These are phyloP conservation scores for Vicugna pacos DNA, from an alignment of 2,113 vertebrate genomes.

Conservation along the genomic window DNA sequence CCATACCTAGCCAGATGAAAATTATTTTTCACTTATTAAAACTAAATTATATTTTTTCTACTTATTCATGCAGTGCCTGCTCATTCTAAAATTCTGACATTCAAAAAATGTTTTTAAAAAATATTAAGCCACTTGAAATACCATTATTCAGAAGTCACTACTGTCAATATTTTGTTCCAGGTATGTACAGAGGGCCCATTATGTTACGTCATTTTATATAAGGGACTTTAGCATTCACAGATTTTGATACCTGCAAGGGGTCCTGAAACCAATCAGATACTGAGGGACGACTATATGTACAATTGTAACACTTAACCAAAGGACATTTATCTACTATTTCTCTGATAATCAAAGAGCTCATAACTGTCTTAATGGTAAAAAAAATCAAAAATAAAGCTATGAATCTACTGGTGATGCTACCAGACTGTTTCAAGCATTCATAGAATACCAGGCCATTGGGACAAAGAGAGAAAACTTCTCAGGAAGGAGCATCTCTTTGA, in stretches of 20 bases:
- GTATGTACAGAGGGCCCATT: neutral
- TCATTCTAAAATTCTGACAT: constrained; percentile 6
- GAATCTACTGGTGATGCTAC: neutral
- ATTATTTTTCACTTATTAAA: constrained; percentile 46
- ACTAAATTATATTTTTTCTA: constrained; percentile 38
- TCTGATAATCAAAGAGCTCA: neutral
- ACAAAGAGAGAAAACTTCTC: neutral
- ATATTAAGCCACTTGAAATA: neutral
- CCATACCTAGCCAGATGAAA: neutral
- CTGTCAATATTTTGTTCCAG: constrained; percentile 15
- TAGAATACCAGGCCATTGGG: neutral
- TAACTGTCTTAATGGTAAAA: neutral
- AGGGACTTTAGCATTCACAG: neutral
- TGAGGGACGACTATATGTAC: neutral
- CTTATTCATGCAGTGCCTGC: neutral
- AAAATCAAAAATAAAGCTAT: neutral
- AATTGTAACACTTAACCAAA: constrained; percentile 31
- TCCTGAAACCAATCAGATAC: neutral
- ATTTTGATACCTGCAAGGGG: neutral
- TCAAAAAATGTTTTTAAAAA: neutral
- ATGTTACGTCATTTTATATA: neutral
- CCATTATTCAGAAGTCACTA: constrained; percentile 34
- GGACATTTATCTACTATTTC: neutral
- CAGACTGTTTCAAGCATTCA: neutral
- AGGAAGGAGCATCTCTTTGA: neutral